Conservation (phyloP, 2,797 vertebrate genomes). For the Lycodopsis pacificus region DNA sequence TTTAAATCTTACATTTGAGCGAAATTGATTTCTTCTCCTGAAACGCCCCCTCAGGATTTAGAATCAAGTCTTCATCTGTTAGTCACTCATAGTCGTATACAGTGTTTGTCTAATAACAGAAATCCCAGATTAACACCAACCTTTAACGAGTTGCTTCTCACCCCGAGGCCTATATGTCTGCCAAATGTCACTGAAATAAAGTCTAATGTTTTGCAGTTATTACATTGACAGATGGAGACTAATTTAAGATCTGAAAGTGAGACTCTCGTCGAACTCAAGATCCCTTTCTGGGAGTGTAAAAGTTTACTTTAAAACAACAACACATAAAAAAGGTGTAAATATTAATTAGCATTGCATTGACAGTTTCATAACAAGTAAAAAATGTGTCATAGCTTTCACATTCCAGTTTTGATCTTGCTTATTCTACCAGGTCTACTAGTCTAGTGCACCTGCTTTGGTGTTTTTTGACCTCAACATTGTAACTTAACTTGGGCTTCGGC, state of each 20-base stretch:
- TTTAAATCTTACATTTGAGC: not conserved
- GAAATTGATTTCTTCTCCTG: slow-evolving; percentile 28
- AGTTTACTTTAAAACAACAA: slow-evolving; percentile 7
- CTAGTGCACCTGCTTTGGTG: not conserved
- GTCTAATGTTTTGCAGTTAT: slow-evolving; percentile 18
- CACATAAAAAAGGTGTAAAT: slow-evolving; percentile 1
- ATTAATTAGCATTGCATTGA: not conserved
- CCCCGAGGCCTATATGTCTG: not conserved
- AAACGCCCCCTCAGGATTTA: slow-evolving; percentile 1
- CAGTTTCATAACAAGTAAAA: not conserved
- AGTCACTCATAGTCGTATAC: slow-evolving; percentile 5
- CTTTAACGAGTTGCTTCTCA: slow-evolving; percentile 24
- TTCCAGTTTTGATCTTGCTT: not conserved
- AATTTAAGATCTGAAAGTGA: slow-evolving; percentile 37
- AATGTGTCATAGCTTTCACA: too few relatives aligned
- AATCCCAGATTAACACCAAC: slow-evolving; percentile 22
- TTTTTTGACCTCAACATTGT: not conserved
- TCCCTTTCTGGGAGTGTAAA: slow-evolving; percentile 7
- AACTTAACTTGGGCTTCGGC: too few relatives aligned
- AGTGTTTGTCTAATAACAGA: slow-evolving; percentile 15
- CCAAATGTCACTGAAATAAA: slow-evolving; percentile 23
- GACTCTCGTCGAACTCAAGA: slow-evolving; percentile 19
- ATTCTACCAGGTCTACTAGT: not conserved
- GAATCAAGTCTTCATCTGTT: slow-evolving; percentile 23
- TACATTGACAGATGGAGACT: slow-evolving; percentile 36